Base-by-base conservation (phyloP, 2,113 vertebrate genomes). In the Tenebrosternarchus preto region DNA sequence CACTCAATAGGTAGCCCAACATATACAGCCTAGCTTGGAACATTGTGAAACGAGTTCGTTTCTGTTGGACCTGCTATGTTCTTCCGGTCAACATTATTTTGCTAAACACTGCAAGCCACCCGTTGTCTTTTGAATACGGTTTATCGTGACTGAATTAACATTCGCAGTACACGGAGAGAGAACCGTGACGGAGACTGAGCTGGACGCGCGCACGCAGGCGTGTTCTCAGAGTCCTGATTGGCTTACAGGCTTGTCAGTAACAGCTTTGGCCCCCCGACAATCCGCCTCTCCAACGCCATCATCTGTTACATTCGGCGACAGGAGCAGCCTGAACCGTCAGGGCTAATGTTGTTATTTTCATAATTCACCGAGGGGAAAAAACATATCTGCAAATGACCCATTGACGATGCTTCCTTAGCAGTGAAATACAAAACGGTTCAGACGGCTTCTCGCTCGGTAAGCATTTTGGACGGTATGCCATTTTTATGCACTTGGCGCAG, bases 301-400 rank as follows among this genome's bases (percentile, higher is more conserved):
- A 87, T 92, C 90, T 86, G 90, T 90, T 91, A 72, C 71, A 87
- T 88, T 88, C 89, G 88, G 90, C 87, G 88, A 89, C 89, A 85
- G 90, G 89, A 88, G 84, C 90, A 88, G 85, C 84, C 88, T 74
- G 84, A 68, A 81, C 87, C 87, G 81, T 84, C 81, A 83, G 86
- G 87, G 85, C 87, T 85, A 83, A 55, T 86, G 74, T 86, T 86
- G 90, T 82, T 90, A 69, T 89, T 82, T 88, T 78, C 78, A 64
- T 82, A 74, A 55, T 78, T 80, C 75, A 74, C 82, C 86, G 86
- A 76, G 78, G 61, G 63, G 33, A 85, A 72, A 78, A 78, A 59
- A 83, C 27, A 81, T 22, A 73, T 12, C 57, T 73, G 69, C 55
- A 73, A 59, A 83, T 64, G 81, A 64, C 5, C 66, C 72, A 50